A percentile compares a stretch with the other conserved stretches of the same genome.
phyloP scores from a whole-genome alignment of 2,888 invertebrate species.

The Ennomos erosarius region DNA sequence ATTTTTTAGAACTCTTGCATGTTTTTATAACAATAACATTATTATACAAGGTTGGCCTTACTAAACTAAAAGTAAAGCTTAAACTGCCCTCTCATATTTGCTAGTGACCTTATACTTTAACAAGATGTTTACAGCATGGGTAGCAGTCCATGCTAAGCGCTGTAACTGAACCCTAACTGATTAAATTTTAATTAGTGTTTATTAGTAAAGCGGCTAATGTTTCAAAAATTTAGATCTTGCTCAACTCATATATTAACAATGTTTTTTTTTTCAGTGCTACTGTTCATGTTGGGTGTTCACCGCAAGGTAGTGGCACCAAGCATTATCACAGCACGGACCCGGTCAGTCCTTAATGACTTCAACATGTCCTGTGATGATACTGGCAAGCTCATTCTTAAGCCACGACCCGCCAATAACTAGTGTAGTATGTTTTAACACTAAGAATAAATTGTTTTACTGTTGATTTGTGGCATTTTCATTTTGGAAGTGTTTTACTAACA shows the following conservation, averaged over 20 bases:
- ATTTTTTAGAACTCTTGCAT: conserved; percentile 5
- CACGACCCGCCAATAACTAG: conserved; percentile 87
- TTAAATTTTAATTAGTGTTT: too few relatives aligned
- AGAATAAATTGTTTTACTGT: conserved; percentile 61
- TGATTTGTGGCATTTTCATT: conserved; percentile 28
- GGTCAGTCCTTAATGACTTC: conserved; percentile 96
- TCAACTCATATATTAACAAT: too few relatives aligned
- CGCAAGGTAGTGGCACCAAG: conserved; percentile 98
- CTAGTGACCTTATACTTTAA: too few relatives aligned
- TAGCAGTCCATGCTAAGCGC: too few relatives aligned
- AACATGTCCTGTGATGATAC: conserved; percentile 99
- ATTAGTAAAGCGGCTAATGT: too few relatives aligned
- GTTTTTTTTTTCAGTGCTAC: conserved; percentile 86
- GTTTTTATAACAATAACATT: too few relatives aligned
- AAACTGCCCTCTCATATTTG: too few relatives aligned
- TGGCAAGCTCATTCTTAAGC: conserved; percentile 97
- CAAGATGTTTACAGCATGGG: too few relatives aligned
- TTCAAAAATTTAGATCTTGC: too few relatives aligned
- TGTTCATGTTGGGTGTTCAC: conserved; percentile 97
- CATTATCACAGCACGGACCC: conserved; percentile 96
- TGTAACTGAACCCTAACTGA: too few relatives aligned
- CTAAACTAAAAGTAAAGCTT: too few relatives aligned
- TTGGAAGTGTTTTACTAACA: not conserved
- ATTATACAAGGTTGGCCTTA: too few relatives aligned
- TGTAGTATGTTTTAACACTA: conserved; percentile 58